Percentiles rank a stretch among this genome's conserved stretches.
These are phyloP conservation scores for Papilio demoleus DNA, from an alignment of 2,888 invertebrate species.

Conservation along the genomic window DNA sequence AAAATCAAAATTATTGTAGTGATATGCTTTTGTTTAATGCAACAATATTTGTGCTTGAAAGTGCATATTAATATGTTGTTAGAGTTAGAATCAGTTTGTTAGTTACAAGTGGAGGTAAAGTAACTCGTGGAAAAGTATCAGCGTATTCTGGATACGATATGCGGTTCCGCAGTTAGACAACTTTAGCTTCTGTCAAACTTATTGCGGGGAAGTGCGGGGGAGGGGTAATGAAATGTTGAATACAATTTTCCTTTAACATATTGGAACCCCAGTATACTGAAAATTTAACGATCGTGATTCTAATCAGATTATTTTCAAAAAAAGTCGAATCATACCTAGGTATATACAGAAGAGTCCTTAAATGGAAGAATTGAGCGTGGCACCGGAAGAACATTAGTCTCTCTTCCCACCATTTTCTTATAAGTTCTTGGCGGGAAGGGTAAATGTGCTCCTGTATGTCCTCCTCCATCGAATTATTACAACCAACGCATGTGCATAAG, in stretches of 20 bases:
- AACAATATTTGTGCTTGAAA: background rate
- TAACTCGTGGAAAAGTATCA: constrained; percentile 1
- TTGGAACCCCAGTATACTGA: background rate
- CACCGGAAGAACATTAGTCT: no score
- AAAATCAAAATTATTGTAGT: no score
- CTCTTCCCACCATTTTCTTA: no score
- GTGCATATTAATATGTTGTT: background rate
- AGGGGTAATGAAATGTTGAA: background rate
- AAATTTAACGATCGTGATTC: background rate
- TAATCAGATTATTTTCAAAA: background rate
- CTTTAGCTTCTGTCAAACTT: background rate
- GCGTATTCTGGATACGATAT: background rate
- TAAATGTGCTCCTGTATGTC: no score
- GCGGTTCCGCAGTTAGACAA: background rate
- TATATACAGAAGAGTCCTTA: background rate
- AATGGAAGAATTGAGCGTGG: no score
- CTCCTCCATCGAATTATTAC: no score
- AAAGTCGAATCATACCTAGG: background rate
- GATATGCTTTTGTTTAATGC: no score
- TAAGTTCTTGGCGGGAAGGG: no score
- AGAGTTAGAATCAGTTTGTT: background rate
- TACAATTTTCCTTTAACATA: background rate
- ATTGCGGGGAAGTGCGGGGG: background rate
- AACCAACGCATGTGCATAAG: no score
- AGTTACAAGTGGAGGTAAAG: background rate